Conservation (phyloP, 2,113 vertebrate genomes). For the Pogonocichla stellata region DNA sequence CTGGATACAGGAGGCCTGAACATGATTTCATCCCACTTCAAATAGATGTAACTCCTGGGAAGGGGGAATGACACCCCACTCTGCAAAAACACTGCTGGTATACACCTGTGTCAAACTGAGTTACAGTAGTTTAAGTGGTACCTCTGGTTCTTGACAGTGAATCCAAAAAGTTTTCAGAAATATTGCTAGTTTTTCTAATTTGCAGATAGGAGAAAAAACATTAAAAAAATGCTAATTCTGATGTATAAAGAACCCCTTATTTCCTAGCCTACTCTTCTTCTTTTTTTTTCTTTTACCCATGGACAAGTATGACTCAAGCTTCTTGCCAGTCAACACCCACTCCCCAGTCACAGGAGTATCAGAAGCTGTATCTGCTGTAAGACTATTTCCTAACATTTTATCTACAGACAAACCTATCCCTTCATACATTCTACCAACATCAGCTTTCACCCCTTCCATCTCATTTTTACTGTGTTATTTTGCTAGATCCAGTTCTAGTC, state of each 20-base stretch:
- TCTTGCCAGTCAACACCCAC: constrained; percentile 59
- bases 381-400: constrained; percentile 22
- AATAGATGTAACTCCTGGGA: not conserved
- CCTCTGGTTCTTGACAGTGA: not conserved
- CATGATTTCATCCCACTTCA: not conserved
- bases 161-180: not conserved
- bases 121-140: not conserved
- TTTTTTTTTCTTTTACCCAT: not conserved
- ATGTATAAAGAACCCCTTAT: not conserved
- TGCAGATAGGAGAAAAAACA: not conserved
- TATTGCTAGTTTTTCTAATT: not conserved
- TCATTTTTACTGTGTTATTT: not conserved
- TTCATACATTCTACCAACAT: not conserved
- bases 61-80: not conserved
- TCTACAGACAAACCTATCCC: not conserved
- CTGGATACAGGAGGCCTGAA: not conserved
- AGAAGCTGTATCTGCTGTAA: constrained; percentile 16
- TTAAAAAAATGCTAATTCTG: not conserved
- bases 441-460: not conserved
- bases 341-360: constrained; percentile 49
- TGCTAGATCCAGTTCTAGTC: not conserved
- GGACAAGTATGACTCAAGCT: constrained; percentile 54
- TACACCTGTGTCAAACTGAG: not conserved
- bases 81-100: not conserved
- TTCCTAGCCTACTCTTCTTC: not conserved